Percentiles rank a stretch among this genome's conserved stretches.
Evolutionary conservation across 2,113 vertebrate species (phyloP).

Genomic region (Oceanodroma tethys): DNA sequence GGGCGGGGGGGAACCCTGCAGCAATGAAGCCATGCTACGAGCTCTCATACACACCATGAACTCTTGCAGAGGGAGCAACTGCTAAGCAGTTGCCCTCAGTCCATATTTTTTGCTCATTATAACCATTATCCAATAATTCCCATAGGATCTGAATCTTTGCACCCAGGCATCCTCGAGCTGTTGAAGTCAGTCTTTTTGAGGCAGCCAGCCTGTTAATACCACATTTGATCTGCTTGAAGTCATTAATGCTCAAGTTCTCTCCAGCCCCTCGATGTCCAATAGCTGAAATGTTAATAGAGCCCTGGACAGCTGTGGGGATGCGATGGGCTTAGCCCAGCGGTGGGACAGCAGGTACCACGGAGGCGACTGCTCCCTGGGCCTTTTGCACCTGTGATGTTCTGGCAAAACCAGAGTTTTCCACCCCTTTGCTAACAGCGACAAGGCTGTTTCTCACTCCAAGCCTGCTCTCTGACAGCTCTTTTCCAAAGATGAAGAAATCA

Average conservation of each 20-base stretch:
- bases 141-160: neutral
- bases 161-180: neutral
- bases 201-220: neutral
- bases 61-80: neutral
- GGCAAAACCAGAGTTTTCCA: neutral
- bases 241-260: neutral
- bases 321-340: neutral
- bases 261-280: neutral
- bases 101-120: neutral
- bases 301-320: neutral
- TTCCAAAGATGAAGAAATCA: neutral
- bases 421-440: neutral
- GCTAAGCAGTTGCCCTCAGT: neutral
- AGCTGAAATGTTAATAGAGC: neutral
- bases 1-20: neutral
- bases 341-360: neutral
- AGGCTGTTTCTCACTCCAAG: neutral
- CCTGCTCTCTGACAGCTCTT: neutral
- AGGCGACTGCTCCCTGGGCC: neutral
- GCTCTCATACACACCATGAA: neutral
- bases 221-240: neutral
- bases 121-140: neutral
- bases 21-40: neutral
- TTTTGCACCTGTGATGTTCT: neutral
- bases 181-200: neutral